A percentile compares a stretch with the other conserved stretches of the same genome.
phyloP scores from a whole-genome alignment of 2,113 vertebrate genomes.

The Pithys albifrons region DNA sequence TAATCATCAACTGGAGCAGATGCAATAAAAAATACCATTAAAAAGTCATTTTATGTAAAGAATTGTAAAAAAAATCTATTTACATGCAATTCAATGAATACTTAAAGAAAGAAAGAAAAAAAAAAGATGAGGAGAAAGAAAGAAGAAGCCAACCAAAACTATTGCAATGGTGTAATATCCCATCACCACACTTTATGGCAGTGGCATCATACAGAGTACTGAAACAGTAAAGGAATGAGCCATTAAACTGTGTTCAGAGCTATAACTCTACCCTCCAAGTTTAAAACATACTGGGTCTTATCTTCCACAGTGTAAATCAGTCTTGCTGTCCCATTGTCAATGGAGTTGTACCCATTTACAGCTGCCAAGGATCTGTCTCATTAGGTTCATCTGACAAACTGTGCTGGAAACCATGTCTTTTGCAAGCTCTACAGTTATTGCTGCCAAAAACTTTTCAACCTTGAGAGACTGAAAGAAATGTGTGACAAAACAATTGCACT shows the following conservation, averaged over 20 bases:
- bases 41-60: neutral
- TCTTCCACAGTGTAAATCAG: neutral
- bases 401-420: neutral
- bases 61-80: neutral
- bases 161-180: neutral
- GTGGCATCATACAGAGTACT: neutral
- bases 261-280: neutral
- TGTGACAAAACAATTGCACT: slow-evolving; percentile 15
- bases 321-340: neutral
- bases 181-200: neutral
- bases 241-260: neutral
- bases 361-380: neutral
- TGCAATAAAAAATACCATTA: neutral
- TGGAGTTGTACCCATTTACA: neutral
- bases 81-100: neutral
- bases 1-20: neutral
- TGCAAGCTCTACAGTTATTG: neutral
- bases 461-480: slow-evolving; percentile 9
- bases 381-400: neutral
- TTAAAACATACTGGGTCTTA: neutral
- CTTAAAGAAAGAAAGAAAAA: neutral
- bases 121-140: neutral
- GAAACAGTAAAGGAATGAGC: neutral
- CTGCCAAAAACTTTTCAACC: slow-evolving; percentile 36
- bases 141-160: neutral